Conservation (phyloP, 2,113 vertebrate species). For the Nerophis lumbriciformis region DNA sequence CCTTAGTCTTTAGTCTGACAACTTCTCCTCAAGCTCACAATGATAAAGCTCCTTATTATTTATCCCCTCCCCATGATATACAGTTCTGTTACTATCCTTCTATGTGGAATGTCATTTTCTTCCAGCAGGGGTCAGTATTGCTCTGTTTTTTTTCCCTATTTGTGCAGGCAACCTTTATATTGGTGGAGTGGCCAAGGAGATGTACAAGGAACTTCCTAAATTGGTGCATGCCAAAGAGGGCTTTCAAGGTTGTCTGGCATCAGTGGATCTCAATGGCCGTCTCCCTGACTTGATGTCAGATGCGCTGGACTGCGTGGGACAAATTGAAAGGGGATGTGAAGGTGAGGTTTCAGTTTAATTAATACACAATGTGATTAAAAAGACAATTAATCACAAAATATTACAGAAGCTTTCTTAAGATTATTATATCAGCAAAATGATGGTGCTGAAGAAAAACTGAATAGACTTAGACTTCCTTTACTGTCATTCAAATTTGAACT, state of each 20-base stretch:
- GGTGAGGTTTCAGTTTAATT: constrained; percentile 68
- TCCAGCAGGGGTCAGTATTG: constrained; percentile 63
- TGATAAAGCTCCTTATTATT: neutral
- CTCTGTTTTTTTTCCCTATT: constrained; percentile 4
- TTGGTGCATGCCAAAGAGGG: constrained; percentile 94
- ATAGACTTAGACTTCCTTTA: too few relatives aligned
- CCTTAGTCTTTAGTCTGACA: neutral
- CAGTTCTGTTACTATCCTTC: neutral
- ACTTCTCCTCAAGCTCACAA: neutral
- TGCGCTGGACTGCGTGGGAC: constrained; percentile 90
- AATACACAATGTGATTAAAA: neutral
- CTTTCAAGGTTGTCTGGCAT: constrained; percentile 94
- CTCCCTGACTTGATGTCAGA: constrained; percentile 94
- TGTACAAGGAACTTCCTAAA: constrained; percentile 90
- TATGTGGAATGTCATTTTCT: neutral
- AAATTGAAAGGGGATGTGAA: constrained; percentile 97
- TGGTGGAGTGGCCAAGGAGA: constrained; percentile 91
- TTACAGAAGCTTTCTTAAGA: too few relatives aligned
- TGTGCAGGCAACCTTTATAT: constrained; percentile 86
- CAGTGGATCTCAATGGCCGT: constrained; percentile 89
- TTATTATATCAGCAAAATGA: too few relatives aligned
- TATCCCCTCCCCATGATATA: too few relatives aligned
- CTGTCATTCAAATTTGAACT: too few relatives aligned
- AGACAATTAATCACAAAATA: neutral
- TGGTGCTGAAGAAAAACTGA: too few relatives aligned